phyloP scores from a whole-genome alignment of 92 coral and sea anemone species.

The Heteractis magnifica region DNA sequence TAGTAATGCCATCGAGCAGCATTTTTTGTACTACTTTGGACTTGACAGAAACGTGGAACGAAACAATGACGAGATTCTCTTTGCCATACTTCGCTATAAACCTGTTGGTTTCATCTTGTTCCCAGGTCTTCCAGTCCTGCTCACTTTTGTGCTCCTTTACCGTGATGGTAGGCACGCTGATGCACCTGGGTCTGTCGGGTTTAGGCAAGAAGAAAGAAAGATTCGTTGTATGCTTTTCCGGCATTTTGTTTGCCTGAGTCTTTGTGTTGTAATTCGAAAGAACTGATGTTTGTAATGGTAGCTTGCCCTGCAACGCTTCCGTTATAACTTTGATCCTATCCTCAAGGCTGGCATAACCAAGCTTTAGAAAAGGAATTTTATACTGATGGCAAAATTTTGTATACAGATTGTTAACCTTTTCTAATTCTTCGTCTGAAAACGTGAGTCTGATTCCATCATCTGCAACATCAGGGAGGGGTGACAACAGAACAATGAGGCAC shows the following conservation, averaged over 20 bases:
- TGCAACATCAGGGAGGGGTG: not conserved
- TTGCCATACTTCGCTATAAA: constrained; percentile 10
- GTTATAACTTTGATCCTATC: not conserved
- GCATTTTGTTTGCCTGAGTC: too few species aligned
- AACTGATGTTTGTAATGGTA: constrained; percentile 9
- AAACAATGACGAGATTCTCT: constrained; percentile 10
- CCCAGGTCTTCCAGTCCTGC: constrained; percentile 24
- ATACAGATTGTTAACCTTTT: not conserved
- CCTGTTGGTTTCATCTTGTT: constrained; percentile 9
- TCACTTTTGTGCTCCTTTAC: constrained; percentile 7
- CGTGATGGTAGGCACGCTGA: not conserved
- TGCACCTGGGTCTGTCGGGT: not conserved
- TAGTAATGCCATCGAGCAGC: constrained; percentile 13
- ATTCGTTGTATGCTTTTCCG: not conserved
- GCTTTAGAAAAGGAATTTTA: not conserved
- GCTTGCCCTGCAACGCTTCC: constrained; percentile 9
- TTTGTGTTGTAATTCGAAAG: constrained; percentile 8
- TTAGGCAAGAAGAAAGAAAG: constrained; percentile 10
- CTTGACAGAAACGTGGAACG: constrained; percentile 6
- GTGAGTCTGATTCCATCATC: constrained; percentile 3
- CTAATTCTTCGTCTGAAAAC: not conserved
- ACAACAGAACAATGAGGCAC: constrained; percentile 5
- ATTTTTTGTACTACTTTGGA: constrained; percentile 22
- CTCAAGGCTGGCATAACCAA: not conserved
- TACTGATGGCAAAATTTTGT: not conserved